phyloP scores from a whole-genome alignment of 2,113 vertebrate species.

The Chitala chitala region DNA sequence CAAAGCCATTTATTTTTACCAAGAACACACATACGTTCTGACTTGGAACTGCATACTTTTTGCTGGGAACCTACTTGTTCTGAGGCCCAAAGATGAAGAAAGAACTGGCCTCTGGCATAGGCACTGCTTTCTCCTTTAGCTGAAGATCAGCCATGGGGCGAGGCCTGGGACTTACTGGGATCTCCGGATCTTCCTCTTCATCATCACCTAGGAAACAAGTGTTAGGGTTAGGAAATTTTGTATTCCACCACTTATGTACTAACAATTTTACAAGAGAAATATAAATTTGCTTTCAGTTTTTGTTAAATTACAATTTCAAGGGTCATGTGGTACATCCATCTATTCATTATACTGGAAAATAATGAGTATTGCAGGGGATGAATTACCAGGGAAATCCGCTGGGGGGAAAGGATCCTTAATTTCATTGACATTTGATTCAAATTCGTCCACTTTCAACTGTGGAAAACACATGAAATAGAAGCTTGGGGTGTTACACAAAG shows the following conservation, averaged over 20 bases:
- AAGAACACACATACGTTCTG: slow-evolving; percentile 7
- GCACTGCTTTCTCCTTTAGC: slow-evolving; percentile 86
- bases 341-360: too few species aligned
- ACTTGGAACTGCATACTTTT: neutral
- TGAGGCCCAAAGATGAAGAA: slow-evolving; percentile 93
- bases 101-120: slow-evolving; percentile 86
- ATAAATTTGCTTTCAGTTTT: too few species aligned
- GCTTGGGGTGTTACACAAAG: neutral
- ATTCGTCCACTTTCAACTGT: slow-evolving; percentile 88
- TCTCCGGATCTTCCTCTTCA: slow-evolving; percentile 88
- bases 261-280: neutral
- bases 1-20: neutral
- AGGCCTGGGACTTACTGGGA: slow-evolving; percentile 81
- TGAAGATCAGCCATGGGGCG: slow-evolving; percentile 87
- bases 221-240: neutral
- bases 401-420: slow-evolving; percentile 92
- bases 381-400: slow-evolving; percentile 89
- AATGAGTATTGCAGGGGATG: too few species aligned
- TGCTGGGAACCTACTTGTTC: slow-evolving; percentile 74
- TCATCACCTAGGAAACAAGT: slow-evolving; percentile 70
- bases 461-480: slow-evolving; percentile 22
- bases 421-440: slow-evolving; percentile 89
- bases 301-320: too few species aligned
- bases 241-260: neutral
- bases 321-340: too few species aligned